Conservation (phyloP, 2,797 vertebrate genomes). For the Acanthurus tractus region DNA sequence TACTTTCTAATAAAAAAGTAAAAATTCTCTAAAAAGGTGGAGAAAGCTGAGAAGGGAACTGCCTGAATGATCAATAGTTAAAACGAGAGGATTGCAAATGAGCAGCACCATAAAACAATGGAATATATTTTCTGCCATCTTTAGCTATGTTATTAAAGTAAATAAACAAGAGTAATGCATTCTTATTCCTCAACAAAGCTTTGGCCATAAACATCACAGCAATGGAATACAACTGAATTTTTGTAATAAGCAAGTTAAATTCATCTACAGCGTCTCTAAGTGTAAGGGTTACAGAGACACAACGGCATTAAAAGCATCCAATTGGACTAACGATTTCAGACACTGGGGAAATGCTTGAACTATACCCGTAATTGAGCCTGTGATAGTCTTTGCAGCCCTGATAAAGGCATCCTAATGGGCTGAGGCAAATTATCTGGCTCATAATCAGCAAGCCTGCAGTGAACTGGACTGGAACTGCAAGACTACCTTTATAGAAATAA, state of each 20-base stretch:
- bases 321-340: slow-evolving; percentile 60
- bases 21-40: too few relatives aligned
- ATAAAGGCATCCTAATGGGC: slow-evolving; percentile 70
- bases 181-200: not conserved
- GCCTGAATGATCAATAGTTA: too few relatives aligned
- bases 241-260: not conserved
- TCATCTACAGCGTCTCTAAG: slow-evolving; percentile 20
- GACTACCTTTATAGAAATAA: slow-evolving; percentile 3
- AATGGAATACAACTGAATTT: slow-evolving; percentile 22
- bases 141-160: not conserved
- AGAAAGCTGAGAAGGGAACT: too few relatives aligned
- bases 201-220: not conserved
- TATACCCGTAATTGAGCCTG: slow-evolving; percentile 66
- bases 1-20: too few relatives aligned
- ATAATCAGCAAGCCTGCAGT: slow-evolving; percentile 51
- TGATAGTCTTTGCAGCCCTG: slow-evolving; percentile 70
- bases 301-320: slow-evolving; percentile 58
- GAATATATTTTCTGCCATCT: not conserved
- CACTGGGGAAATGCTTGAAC: slow-evolving; percentile 60
- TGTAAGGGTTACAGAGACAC: slow-evolving; percentile 33
- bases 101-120: not conserved
- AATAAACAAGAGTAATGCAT: too few relatives aligned
- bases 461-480: slow-evolving; percentile 14
- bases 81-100: not conserved
- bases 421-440: slow-evolving; percentile 66